A percentile compares a stretch with the other conserved stretches of the same genome.
These are phyloP conservation scores for Sanderia malayensis DNA, from an alignment of 30 jellyfish, hydroid and myxozoan genomes.

Conservation along the genomic window DNA sequence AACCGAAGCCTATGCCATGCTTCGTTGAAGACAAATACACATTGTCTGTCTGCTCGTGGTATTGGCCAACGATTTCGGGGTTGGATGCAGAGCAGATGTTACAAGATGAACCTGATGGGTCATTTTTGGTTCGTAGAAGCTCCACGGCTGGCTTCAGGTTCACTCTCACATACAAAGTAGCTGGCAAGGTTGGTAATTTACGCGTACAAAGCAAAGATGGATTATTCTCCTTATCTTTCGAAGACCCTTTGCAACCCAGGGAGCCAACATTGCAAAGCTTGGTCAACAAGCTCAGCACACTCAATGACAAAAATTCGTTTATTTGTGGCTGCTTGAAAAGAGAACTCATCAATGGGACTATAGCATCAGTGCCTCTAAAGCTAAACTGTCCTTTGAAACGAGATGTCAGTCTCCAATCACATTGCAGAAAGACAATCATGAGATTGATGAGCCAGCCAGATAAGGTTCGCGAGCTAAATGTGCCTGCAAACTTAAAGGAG, in stretches of 20 bases:
- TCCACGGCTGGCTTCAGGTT: constrained; percentile 55
- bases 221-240: constrained; percentile 35
- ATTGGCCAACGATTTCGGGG: constrained; percentile 58
- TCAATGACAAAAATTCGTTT: constrained; percentile 9
- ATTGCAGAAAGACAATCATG: constrained; percentile 60
- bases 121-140: constrained; percentile 70
- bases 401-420: constrained; percentile 40
- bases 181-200: constrained; percentile 51
- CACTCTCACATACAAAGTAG: constrained; percentile 51
- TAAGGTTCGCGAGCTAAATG: constrained; percentile 40
- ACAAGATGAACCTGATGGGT: constrained; percentile 34
- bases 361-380: constrained; percentile 27
- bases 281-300: constrained; percentile 12
- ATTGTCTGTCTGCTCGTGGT: constrained; percentile 60
- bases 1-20: no score
- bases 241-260: constrained; percentile 44
- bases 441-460: constrained; percentile 21
- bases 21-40: constrained; percentile 55
- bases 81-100: constrained; percentile 23
- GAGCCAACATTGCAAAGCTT: constrained; percentile 55
- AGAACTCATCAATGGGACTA: constrained; percentile 22
- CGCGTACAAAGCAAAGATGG: constrained; percentile 64
- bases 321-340: constrained; percentile 22
- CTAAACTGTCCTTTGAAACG: constrained; percentile 32
- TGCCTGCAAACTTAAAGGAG: constrained; percentile 29